phyloP scores from a whole-genome alignment of 2,113 vertebrate species.

The Corythaixoides concolor region DNA sequence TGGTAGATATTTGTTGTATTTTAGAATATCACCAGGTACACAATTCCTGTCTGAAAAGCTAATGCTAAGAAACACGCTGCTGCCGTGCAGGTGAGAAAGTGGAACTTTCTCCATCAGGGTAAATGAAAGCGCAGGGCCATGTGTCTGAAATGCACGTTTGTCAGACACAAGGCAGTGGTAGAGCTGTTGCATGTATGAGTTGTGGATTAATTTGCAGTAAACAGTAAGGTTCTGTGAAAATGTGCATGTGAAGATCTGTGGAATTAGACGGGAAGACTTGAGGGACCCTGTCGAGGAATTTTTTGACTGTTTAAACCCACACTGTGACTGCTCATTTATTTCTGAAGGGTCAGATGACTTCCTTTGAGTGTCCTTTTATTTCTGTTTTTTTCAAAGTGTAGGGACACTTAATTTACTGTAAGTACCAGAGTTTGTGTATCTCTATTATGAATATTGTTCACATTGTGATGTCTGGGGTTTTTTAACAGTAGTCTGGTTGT shows the following conservation, averaged over 20 bases:
- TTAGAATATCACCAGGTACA: neutral
- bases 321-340: neutral
- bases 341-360: neutral
- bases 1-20: neutral
- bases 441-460: neutral
- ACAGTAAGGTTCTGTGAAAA: neutral
- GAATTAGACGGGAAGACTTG: neutral
- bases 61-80: neutral
- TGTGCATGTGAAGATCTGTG: neutral
- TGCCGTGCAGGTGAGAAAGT: neutral
- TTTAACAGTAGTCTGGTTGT: neutral
- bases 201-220: neutral
- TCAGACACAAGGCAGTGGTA: neutral
- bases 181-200: neutral
- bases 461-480: neutral
- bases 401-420: neutral
- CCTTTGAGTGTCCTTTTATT: neutral
- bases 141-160: neutral
- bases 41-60: neutral
- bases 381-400: neutral
- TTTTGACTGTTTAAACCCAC: neutral
- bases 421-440: neutral
- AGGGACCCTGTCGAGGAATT: neutral
- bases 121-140: neutral
- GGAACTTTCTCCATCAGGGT: neutral